Evolutionary conservation across 64 coral and sea anemone genomes (phyloP).

Genomic region (Actinia equina): DNA sequence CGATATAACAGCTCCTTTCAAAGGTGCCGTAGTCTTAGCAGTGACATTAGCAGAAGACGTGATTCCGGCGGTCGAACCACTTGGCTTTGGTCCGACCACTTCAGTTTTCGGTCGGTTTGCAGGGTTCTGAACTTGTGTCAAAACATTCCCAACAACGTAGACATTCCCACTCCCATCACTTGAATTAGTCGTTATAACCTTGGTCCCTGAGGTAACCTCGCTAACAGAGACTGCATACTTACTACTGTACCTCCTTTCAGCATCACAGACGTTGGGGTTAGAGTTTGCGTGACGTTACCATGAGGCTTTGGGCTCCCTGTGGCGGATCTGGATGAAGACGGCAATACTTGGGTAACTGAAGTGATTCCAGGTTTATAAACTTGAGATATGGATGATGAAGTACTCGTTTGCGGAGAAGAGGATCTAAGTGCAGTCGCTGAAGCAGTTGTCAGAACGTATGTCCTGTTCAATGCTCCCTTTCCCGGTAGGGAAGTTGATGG

Average conservation of each 20-base stretch:
- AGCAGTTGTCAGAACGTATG: not conserved
- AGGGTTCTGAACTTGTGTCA: not conserved
- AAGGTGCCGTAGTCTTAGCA: not conserved
- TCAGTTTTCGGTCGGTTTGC: not conserved
- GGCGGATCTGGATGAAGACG: not conserved
- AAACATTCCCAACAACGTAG: too few relatives aligned
- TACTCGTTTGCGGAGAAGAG: too few relatives aligned
- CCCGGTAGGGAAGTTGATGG: not conserved
- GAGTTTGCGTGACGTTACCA: not conserved
- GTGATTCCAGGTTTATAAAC: slow-evolving; percentile 3
- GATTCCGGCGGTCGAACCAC: not conserved
- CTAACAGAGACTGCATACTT: slow-evolving; percentile 15
- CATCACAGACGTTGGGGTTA: not conserved
- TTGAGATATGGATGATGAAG: not conserved
- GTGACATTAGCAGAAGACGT: not conserved
- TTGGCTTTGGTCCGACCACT: not conserved
- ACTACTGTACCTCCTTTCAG: slow-evolving; percentile 1
- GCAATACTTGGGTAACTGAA: not conserved
- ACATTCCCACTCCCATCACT: too few relatives aligned
- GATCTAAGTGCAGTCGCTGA: too few relatives aligned
- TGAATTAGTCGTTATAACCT: slow-evolving; percentile 18
- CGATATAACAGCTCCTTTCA: not conserved
- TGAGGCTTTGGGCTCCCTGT: not conserved
- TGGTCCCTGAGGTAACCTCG: slow-evolving; percentile 14
- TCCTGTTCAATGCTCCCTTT: not conserved